A percentile compares a stretch with the other conserved stretches of the same genome.
phyloP scores from a whole-genome alignment of 2,888 invertebrate genomes.

The Nemoura dubitans region DNA sequence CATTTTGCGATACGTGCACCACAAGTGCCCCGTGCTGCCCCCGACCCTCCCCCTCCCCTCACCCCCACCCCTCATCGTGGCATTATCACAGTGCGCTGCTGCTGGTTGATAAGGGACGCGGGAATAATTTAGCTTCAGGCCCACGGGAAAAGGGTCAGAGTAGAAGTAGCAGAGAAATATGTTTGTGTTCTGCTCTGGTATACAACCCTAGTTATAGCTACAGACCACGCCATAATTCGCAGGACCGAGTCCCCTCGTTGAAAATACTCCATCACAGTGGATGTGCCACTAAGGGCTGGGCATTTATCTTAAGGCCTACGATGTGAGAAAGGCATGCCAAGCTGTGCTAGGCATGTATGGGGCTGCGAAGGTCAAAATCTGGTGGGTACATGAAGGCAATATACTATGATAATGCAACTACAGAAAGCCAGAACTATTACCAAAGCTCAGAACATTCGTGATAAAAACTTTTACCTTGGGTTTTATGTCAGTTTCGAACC shows the following conservation, averaged over 20 bases:
- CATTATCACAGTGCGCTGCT: neutral
- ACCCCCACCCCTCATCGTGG: neutral
- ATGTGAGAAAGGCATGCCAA: too few species aligned
- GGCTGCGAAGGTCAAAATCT: too few species aligned
- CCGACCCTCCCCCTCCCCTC: neutral
- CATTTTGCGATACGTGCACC: neutral
- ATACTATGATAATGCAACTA: too few species aligned
- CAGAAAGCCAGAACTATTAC: too few species aligned
- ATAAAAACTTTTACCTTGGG: too few species aligned
- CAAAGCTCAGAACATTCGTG: too few species aligned
- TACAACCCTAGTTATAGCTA: neutral
- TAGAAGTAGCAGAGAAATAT: neutral
- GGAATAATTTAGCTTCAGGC: neutral
- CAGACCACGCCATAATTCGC: neutral
- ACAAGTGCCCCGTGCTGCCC: neutral
- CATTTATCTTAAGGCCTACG: too few species aligned
- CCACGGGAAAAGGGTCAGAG: slow-evolving; percentile 5
- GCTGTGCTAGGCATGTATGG: too few species aligned
- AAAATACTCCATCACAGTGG: neutral
- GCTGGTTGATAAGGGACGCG: neutral
- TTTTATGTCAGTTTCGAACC: too few species aligned
- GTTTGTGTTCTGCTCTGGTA: neutral
- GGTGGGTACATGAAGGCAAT: too few species aligned
- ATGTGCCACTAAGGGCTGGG: too few species aligned
- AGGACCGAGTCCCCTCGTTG: neutral